These are phyloP conservation scores for Centrocercus urophasianus DNA, from an alignment of 2,113 vertebrate species.

Conservation along the genomic window DNA sequence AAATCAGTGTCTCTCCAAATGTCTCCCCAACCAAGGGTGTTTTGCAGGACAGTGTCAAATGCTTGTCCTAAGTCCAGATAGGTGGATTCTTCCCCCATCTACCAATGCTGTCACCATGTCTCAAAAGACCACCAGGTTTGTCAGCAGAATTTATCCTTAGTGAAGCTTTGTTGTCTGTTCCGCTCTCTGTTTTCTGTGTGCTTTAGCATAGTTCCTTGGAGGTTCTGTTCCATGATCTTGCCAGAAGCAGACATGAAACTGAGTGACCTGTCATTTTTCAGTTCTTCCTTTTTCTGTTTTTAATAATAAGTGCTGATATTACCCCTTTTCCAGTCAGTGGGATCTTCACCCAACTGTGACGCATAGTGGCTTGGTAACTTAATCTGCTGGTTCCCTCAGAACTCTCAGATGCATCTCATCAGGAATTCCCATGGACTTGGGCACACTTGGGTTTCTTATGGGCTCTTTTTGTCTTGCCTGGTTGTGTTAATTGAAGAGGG, in stretches of 20 bases:
- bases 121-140: not conserved
- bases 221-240: not conserved
- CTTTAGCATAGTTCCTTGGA: not conserved
- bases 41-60: not conserved
- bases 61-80: not conserved
- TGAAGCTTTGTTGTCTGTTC: not conserved
- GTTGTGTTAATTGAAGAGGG: too few relatives aligned
- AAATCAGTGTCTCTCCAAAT: not conserved
- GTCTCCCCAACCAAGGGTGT: not conserved
- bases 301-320: not conserved
- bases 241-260: not conserved
- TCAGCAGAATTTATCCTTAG: not conserved
- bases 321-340: not conserved
- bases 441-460: too few relatives aligned
- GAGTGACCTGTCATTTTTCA: not conserved
- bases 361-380: not conserved
- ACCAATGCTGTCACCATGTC: not conserved
- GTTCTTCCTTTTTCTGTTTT: not conserved
- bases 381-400: not conserved
- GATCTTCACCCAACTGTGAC: not conserved
- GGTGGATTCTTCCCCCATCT: not conserved
- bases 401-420: not conserved
- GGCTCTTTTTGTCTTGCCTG: too few relatives aligned
- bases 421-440: not conserved
- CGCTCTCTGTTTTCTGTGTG: not conserved